A percentile compares a stretch with the other conserved stretches of the same genome.
Evolutionary conservation across 1,140 invertebrate species (phyloP).

Genomic region (Drosophila teissieri): DNA sequence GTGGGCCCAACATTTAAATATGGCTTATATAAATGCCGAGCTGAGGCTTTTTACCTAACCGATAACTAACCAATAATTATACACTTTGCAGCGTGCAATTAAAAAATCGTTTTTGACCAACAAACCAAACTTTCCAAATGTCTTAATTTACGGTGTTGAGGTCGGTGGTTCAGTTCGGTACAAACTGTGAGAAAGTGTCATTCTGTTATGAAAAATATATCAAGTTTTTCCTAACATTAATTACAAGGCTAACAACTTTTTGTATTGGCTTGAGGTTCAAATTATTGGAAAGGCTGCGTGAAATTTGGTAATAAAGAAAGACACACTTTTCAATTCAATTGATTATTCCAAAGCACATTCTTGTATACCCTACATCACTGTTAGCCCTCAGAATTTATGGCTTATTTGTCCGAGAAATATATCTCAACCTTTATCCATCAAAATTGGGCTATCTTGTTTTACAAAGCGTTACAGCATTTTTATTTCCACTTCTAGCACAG

Average conservation of each 20-base stretch:
- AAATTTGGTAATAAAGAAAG: no score
- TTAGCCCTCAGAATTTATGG: not conserved
- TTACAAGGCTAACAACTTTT: slow-evolving; percentile 20
- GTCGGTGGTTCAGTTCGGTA: not conserved
- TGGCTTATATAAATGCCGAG: slow-evolving; percentile 65
- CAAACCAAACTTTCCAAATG: slow-evolving; percentile 71
- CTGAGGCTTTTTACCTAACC: slow-evolving; percentile 64
- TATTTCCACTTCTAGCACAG: slow-evolving; percentile 5
- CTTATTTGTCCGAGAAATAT: not conserved
- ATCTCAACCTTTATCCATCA: not conserved
- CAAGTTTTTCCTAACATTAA: slow-evolving; percentile 28
- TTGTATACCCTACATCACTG: no score
- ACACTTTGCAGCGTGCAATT: slow-evolving; percentile 66
- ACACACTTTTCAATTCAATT: no score
- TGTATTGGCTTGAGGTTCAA: slow-evolving; percentile 10
- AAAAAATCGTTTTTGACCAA: slow-evolving; percentile 75
- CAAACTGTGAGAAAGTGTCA: slow-evolving; percentile 76
- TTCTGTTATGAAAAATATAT: slow-evolving; percentile 65
- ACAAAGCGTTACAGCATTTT: slow-evolving; percentile 18
- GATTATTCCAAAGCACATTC: no score
- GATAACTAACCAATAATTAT: slow-evolving; percentile 78
- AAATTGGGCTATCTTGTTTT: slow-evolving; percentile 11
- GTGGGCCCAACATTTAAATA: slow-evolving; percentile 58
- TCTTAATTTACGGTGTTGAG: slow-evolving; percentile 62
- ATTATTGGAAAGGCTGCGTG: no score